Base-by-base conservation (phyloP, 1,140 invertebrate genomes). In the Macrosteles quadrilineatus region DNA sequence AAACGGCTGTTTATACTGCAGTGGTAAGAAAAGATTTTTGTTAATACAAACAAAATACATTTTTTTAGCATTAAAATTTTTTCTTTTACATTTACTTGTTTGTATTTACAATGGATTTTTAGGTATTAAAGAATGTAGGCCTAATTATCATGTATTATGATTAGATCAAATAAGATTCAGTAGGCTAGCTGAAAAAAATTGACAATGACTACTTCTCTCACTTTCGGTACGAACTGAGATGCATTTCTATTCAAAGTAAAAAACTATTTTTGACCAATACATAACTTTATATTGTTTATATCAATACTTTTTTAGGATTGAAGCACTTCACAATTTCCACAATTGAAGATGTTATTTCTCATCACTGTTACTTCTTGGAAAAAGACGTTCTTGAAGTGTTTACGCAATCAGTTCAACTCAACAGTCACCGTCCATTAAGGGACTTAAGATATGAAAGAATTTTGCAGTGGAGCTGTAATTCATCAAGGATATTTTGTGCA, bases 401-500 rank as follows among this genome's bases (percentile, higher is more conserved):
- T 50, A 19, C 4, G n/a, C 4, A 50, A 50, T 50, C n/a, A 50
- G 4, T 19, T n/a, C 6, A 50, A 50, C 4, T 3, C 21, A 19
- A 19, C 4, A 50, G n/a, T 9, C 6, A 17, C 6, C 14, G 6
- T 50, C 3, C 14, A 19, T 3, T 11, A 4, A 19, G 47, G 21
- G 14, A 50, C 21, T 4, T 4, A 19, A 50, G n/a, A n/a, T 50
- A 4, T 50, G 47, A 6, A 19, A 6, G 47, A 50, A 17, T 50
- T n/a, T 3, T 50, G 4, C 21, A 19, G 14, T 50, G 47, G 47
- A 11, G 47, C 47, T 3, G 6, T 50, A 6, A 50, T 4, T 50
- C 47, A 50, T 9, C 47, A 50, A 50, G 47, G 47, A 50, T 50
- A 50, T 50, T 50, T 50, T 50, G 47, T 50, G 21, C n/a, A 50